A percentile compares a stretch with the other conserved stretches of the same genome.
These are phyloP conservation scores for Bovichtus variegatus DNA, from an alignment of 2,797 vertebrate species.

Conservation along the genomic window DNA sequence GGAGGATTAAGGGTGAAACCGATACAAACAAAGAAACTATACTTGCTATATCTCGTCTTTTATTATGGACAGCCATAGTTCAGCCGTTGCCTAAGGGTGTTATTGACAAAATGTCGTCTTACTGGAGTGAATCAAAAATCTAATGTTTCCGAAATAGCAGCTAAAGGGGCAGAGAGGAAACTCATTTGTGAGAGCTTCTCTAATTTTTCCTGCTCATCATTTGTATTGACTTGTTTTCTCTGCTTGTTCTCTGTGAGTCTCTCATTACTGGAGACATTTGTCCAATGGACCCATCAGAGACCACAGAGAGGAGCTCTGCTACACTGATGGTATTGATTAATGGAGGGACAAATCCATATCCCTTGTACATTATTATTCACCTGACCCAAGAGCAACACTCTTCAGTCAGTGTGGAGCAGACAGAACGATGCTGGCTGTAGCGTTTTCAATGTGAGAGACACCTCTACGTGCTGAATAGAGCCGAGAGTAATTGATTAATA, in stretches of 20 bases:
- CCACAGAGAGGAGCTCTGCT: conserved; percentile 20
- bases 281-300: conserved; percentile 22
- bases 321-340: conserved; percentile 36
- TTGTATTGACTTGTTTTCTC: conserved; percentile 65
- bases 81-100: conserved; percentile 19
- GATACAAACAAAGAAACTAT: conserved; percentile 17
- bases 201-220: conserved; percentile 47
- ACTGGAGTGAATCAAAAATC: conserved; percentile 50
- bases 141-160: conserved; percentile 47
- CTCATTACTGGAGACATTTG: conserved; percentile 56
- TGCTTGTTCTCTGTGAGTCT: conserved; percentile 15
- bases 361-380: conserved; percentile 40
- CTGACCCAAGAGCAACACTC: conserved; percentile 22
- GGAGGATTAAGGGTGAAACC: conserved; percentile 27
- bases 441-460: conserved; percentile 16
- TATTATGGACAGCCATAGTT: conserved; percentile 44
- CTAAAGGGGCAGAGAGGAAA: conserved; percentile 5
- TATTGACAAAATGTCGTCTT: conserved; percentile 60
- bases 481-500: conserved; percentile 20
- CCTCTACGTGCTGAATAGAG: conserved; percentile 2
- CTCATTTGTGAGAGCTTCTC: conserved; percentile 2
- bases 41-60: conserved; percentile 20
- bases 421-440: not conserved
- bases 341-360: conserved; percentile 40
- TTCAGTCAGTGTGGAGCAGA: conserved; percentile 7